Base-by-base conservation (phyloP, 2,888 invertebrate species). In the Drosophila colorata region DNA sequence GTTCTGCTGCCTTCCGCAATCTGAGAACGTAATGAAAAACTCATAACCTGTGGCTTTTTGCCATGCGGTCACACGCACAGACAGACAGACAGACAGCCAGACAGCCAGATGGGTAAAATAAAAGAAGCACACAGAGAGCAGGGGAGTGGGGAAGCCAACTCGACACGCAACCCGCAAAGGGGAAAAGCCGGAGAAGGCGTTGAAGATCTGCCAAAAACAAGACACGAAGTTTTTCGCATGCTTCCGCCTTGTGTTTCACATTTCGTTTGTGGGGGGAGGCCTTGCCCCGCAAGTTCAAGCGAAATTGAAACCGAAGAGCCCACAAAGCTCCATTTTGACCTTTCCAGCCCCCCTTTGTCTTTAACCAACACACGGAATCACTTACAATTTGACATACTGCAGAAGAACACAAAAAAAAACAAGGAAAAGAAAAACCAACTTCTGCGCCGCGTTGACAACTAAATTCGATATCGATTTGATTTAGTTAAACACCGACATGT, bases 381-480 rank as follows among this genome's bases (percentile, higher is more conserved):
- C 52, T 79, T 67, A 79, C 87, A 68, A 48, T 74, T 67, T 87
- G 84, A 86, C 86, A 86, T 79, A 73, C 74, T 68, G 75, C 23
- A 35, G 25, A 23, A 18, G 25, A 28, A 37, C 13, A 11, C 3
- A 8, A 51, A 14, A 14, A n/a, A 9, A 9, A 7, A 31, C n/a
- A 16, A 41, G 14, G n/a, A 59, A 40, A 59, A 47, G 14, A 72
- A 69, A 76, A 75, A 78, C 13, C 33, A 33, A 78, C 71, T 84
- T 84, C 46, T 74, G 63, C 65, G 49, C 52, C 58, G 73, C 71
- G 82, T 70, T 85, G 84, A 85, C 84, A 88, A 86, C 87, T 85
- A 83, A 87, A 85, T 85, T 85, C 84, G 76, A 85, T 87, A 85
- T 85, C 84, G 84, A 88, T 85, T 85, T 85, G 88, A 85, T 88